Percentiles rank a stretch among this genome's conserved stretches.
phyloP scores from a whole-genome alignment of 2,888 invertebrate genomes.

The Hedya salicella region DNA sequence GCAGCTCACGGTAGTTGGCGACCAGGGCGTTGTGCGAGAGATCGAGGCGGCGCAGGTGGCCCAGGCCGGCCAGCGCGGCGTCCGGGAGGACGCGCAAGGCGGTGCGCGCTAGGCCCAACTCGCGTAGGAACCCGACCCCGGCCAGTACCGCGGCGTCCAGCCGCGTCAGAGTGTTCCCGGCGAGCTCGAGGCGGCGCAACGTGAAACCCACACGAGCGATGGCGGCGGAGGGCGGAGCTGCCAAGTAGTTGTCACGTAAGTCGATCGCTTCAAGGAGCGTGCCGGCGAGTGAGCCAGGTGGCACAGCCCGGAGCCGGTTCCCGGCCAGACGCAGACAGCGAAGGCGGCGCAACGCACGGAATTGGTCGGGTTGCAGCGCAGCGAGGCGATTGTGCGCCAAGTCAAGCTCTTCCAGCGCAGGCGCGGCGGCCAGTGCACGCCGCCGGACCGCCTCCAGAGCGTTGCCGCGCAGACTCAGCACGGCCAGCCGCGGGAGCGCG shows the following conservation, averaged over 20 bases:
- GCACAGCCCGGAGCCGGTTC: constrained; percentile 90
- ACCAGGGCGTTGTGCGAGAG: constrained; percentile 84
- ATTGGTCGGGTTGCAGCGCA: constrained; percentile 88
- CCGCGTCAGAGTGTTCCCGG: constrained; percentile 86
- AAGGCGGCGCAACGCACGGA: constrained; percentile 87
- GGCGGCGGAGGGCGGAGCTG: constrained; percentile 86
- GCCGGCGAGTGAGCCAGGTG: constrained; percentile 86
- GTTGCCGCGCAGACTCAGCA: constrained; percentile 86
- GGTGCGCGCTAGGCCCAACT: constrained; percentile 79
- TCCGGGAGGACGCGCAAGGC: constrained; percentile 76
- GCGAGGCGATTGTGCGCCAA: constrained; percentile 65
- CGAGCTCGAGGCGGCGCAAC: constrained; percentile 86
- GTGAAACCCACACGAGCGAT: constrained; percentile 58
- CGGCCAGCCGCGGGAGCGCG: constrained; percentile 75
- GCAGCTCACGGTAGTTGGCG: constrained; percentile 45
- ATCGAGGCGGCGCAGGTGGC: constrained; percentile 81
- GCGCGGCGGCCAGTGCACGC: constrained; percentile 84
- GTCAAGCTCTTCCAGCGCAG: constrained; percentile 66
- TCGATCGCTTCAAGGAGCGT: constrained; percentile 86
- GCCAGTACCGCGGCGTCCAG: constrained; percentile 68
- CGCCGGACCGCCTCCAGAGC: constrained; percentile 19
- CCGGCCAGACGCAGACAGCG: constrained; percentile 89
- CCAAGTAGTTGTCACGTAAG: constrained; percentile 88
- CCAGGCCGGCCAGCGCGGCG: constrained; percentile 88
- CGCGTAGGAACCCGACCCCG: constrained; percentile 57